Base-by-base conservation (phyloP, 2,113 vertebrate species). In the Paracanthobrama guichenoti region DNA sequence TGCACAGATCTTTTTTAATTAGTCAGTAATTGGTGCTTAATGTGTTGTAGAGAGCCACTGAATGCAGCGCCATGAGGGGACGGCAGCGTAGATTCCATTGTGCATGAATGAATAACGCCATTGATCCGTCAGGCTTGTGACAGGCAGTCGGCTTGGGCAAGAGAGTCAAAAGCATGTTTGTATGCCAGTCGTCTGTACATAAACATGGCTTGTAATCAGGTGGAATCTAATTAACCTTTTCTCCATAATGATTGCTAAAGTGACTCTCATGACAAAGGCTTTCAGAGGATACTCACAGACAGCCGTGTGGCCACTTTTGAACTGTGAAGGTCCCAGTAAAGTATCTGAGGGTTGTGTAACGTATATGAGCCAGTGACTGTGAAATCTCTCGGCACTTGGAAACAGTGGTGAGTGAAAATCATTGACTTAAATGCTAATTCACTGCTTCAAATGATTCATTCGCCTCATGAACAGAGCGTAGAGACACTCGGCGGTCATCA, bases 171-270 rank as follows among this genome's bases (percentile, higher is more conserved):
- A 89, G 76, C 82, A 86, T 91, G 90, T 93, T 92, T 91, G 90
- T 91, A 92, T 85, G 86, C 67, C 88, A 88, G 87, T 92, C 86
- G 53, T 90, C 88, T 88, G 92, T 92, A 88, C 88, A 86, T 88
- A 89, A 90, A 88, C 90, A 85, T 50, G 85, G 90, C 88, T 92
- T 91, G 91, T 86, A 87, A 92, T 91, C 91, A 87, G 86, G 89
- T 90, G 89, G 91, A 92, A 90, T 93, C 88, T 93, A 91, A 92
- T 94, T 93, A 93, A 87, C 86, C 86, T 91, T 91, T 91, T 90
- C 90, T 91, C 91, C 86, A 89, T 85, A 55, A 71, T 53, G 64
- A 71, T 83, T 91, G 87, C 90, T 90, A 88, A 93, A 92, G 90
- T 90, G 88, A 86, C 86, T 90, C 90, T 87, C 87, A 89, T 90